A percentile compares a stretch with the other conserved stretches of the same genome.
Evolutionary conservation across 2,113 vertebrate species (phyloP).

Genomic region (Ascaphus truei): DNA sequence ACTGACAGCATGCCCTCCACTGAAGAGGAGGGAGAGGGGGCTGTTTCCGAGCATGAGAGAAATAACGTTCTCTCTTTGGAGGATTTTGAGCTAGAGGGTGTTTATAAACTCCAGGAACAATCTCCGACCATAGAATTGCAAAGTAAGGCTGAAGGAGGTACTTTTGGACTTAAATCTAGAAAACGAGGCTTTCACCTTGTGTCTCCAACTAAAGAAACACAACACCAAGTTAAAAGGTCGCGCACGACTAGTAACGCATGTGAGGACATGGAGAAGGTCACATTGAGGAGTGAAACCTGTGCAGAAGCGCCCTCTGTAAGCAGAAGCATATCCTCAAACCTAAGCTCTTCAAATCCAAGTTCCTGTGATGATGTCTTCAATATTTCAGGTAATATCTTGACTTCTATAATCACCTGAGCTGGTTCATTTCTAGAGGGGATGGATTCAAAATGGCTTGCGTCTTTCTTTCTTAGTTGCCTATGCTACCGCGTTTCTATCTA

Average conservation of each 20-base stretch:
- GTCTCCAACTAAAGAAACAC: slow-evolving; percentile 36
- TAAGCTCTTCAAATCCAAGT: not conserved
- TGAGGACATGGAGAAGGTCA: slow-evolving; percentile 38
- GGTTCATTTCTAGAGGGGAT: no score
- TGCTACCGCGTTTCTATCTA: no score
- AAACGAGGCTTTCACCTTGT: slow-evolving; percentile 40
- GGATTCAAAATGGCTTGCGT: no score
- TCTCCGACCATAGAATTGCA: slow-evolving; percentile 59
- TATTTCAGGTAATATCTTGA: slow-evolving; percentile 61
- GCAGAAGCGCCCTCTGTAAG: not conserved
- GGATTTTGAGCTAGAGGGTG: slow-evolving; percentile 82
- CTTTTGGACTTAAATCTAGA: slow-evolving; percentile 48
- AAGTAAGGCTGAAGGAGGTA: slow-evolving; percentile 38
- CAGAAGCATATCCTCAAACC: rapidly evolving
- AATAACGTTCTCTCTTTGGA: slow-evolving; percentile 47
- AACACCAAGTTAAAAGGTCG: slow-evolving; percentile 35
- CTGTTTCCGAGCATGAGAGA: not conserved
- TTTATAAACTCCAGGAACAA: slow-evolving; percentile 71
- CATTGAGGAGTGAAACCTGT: no score
- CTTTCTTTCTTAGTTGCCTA: no score
- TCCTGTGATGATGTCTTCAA: slow-evolving; percentile 44
- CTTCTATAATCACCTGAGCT: no score
- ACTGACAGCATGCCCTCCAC: slow-evolving; percentile 23
- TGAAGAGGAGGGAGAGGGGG: slow-evolving; percentile 34
- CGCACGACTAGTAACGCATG: not conserved